phyloP scores from a whole-genome alignment of 2,113 vertebrate genomes.

The Noctilio leporinus region DNA sequence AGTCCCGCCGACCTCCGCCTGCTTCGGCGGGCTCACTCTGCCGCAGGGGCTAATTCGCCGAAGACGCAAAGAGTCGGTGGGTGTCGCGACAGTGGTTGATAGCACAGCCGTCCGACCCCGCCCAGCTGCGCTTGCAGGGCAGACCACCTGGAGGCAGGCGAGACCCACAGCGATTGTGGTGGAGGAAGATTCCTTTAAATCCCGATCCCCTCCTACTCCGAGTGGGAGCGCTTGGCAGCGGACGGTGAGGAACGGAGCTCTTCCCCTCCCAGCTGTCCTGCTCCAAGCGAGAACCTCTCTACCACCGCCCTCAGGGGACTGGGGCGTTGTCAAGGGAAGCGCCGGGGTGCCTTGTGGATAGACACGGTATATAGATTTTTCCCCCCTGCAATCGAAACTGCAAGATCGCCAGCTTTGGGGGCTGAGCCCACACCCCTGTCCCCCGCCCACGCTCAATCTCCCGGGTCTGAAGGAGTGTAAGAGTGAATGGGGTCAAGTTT shows the following conservation, averaged over 20 bases:
- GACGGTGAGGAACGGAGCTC: neutral
- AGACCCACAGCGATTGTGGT: accelerated
- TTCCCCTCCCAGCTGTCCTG: accelerated
- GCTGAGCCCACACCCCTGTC: neutral
- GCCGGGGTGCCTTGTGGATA: neutral
- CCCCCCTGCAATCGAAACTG: neutral
- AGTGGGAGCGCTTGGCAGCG: neutral
- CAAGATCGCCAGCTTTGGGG: neutral
- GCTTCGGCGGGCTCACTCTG: neutral
- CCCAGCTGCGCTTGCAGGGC: neutral
- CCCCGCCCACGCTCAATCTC: neutral
- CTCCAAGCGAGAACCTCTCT: neutral
- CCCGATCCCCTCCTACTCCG: accelerated
- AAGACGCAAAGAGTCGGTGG: neutral
- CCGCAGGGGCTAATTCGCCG: too few relatives aligned
- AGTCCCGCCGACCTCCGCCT: accelerated
- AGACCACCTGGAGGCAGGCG: neutral
- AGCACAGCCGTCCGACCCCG: neutral
- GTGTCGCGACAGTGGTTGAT: accelerated
- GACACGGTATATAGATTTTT: neutral
- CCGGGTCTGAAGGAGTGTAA: too few relatives aligned
- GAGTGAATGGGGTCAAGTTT: neutral
- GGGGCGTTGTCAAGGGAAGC: neutral
- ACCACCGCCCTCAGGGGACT: too few relatives aligned
- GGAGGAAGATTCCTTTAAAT: neutral